Evolutionary conservation across 2,888 invertebrate genomes (phyloP).

Genomic region (Xanthorhoe spadicearia): DNA sequence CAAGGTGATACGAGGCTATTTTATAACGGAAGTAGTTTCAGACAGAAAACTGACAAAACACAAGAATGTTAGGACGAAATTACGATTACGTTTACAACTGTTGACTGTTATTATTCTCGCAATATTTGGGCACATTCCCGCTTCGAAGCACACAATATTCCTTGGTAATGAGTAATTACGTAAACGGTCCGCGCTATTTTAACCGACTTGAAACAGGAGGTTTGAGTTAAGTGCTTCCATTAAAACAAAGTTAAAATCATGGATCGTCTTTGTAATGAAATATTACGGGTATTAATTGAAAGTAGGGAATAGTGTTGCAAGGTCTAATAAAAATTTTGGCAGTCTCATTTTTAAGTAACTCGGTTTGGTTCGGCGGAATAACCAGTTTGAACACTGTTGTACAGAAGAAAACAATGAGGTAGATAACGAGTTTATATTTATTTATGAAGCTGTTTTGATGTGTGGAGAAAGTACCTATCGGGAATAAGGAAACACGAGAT

Average conservation of each 20-base stretch:
- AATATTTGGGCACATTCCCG: neutral
- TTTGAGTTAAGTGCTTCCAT: conserved; percentile 27
- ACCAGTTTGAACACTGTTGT: neutral
- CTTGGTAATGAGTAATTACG: conserved; percentile 11
- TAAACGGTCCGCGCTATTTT: conserved; percentile 1
- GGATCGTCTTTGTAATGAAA: conserved; percentile 18
- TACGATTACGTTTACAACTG: too few relatives aligned
- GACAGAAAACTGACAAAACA: too few relatives aligned
- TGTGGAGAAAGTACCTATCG: too few relatives aligned
- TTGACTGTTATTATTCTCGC: too few relatives aligned
- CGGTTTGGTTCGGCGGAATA: too few relatives aligned
- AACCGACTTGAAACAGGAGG: conserved; percentile 11
- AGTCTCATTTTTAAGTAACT: too few relatives aligned
- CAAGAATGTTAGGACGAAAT: too few relatives aligned
- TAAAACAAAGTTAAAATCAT: conserved; percentile 28
- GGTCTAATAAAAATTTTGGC: too few relatives aligned
- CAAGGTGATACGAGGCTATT: too few relatives aligned
- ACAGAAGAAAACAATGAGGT: neutral
- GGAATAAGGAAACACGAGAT: too few relatives aligned
- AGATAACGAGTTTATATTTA: neutral
- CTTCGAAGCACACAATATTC: neutral
- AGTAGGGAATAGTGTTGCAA: neutral
- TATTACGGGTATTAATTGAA: conserved; percentile 22
- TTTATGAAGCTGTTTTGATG: neutral
- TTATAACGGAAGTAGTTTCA: too few relatives aligned